Evolutionary conservation across 2,113 vertebrate genomes (phyloP).

Genomic region (Arizona elegans): DNA sequence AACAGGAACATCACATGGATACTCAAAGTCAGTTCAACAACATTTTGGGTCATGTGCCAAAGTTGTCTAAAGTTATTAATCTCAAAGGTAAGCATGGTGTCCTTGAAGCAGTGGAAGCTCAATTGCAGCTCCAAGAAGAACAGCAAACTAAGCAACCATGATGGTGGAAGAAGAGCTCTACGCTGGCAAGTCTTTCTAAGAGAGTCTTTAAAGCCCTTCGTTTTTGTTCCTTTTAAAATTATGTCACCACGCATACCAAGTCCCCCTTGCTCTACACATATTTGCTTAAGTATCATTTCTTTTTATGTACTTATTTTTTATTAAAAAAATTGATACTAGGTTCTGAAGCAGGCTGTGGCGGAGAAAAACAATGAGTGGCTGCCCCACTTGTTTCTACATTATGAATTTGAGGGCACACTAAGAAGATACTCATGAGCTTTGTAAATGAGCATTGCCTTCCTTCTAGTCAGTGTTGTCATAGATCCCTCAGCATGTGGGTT

Average conservation of each 20-base stretch:
- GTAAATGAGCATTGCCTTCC: slow-evolving; percentile 43
- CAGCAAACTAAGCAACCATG: background rate
- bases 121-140: background rate
- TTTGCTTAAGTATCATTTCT: background rate
- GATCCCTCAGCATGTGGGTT: slow-evolving; percentile 61
- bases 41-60: background rate
- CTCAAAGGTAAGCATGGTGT: background rate
- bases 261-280: fast-evolving
- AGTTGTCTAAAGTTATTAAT: background rate
- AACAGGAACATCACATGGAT: background rate
- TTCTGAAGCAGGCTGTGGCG: background rate
- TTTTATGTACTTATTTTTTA: background rate
- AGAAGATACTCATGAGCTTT: slow-evolving; percentile 34
- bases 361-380: background rate
- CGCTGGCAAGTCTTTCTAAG: background rate
- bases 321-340: background rate
- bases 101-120: background rate
- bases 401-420: background rate
- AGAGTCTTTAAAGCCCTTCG: background rate
- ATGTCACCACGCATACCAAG: background rate
- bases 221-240: background rate
- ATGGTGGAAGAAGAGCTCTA: background rate
- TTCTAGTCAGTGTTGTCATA: background rate
- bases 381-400: fast-evolving
- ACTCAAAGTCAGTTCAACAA: background rate